phyloP scores from a whole-genome alignment of 1,140 invertebrate genomes.

The Antheraea pernyi region DNA sequence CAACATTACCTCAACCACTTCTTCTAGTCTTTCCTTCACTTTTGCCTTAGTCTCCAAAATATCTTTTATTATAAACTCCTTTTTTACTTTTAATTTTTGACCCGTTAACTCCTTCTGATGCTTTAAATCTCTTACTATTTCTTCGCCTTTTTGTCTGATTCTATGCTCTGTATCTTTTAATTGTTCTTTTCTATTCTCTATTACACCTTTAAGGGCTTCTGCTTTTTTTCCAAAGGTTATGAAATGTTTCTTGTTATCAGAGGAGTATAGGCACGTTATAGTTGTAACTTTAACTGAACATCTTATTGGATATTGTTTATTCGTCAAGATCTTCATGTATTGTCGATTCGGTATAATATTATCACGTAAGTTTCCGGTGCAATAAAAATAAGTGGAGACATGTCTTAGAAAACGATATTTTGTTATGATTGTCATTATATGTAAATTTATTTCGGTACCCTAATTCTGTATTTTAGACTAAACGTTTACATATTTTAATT shows the following conservation, averaged over 20 bases:
- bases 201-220: constrained; percentile 76
- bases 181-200: constrained; percentile 81
- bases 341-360: constrained; percentile 19
- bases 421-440: constrained; percentile 48
- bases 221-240: constrained; percentile 70
- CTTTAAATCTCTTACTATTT: constrained; percentile 81
- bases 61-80: constrained; percentile 82
- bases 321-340: constrained; percentile 30
- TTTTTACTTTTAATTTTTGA: constrained; percentile 80
- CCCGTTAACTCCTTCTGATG: constrained; percentile 73
- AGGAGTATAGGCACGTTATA: constrained; percentile 53
- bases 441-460: neutral
- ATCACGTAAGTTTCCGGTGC: constrained; percentile 14
- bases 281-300: constrained; percentile 27
- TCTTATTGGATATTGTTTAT: constrained; percentile 28
- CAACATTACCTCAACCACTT: constrained; percentile 81
- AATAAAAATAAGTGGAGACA: constrained; percentile 32
- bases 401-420: constrained; percentile 41
- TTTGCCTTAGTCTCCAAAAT: constrained; percentile 84
- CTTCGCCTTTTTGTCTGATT: constrained; percentile 77
- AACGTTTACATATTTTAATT: neutral
- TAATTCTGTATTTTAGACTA: neutral
- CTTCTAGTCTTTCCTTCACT: constrained; percentile 83
- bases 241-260: constrained; percentile 67
- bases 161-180: constrained; percentile 79